Evolutionary conservation across 2,888 invertebrate species (phyloP).

Genomic region (Nematopogon swammerdamellus): DNA sequence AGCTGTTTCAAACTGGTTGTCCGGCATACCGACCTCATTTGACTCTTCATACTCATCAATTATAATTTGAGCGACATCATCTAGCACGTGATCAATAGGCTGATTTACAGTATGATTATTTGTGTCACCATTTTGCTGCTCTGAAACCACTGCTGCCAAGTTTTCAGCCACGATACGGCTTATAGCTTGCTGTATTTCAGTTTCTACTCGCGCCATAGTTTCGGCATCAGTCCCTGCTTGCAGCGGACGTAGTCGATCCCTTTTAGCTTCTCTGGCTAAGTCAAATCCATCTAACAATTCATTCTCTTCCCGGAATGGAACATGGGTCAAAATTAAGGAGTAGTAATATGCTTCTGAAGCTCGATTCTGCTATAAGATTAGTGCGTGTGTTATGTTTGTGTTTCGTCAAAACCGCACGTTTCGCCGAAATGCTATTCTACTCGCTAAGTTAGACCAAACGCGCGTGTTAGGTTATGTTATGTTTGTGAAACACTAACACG

Average conservation of each 20-base stretch:
- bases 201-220: conserved; percentile 1
- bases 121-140: background rate
- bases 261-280: background rate
- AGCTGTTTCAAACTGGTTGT: background rate
- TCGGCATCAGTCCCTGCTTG: background rate
- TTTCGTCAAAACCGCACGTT: no score
- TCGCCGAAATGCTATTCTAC: no score
- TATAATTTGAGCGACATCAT: background rate
- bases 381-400: no score
- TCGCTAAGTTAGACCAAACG: no score
- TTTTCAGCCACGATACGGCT: background rate
- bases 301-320: background rate
- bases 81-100: background rate
- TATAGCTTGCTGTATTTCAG: background rate
- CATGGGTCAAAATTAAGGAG: background rate
- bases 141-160: background rate
- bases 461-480: no score
- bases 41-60: background rate
- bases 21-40: background rate
- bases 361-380: no score
- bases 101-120: background rate
- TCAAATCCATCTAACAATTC: conserved; percentile 1
- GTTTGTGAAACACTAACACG: no score
- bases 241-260: background rate
- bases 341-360: conserved; percentile 1